Percentiles rank a stretch among this genome's conserved stretches.
Conservation (phyloP, 2,888 invertebrate species). For the Drosophila macrospina region DNA sequence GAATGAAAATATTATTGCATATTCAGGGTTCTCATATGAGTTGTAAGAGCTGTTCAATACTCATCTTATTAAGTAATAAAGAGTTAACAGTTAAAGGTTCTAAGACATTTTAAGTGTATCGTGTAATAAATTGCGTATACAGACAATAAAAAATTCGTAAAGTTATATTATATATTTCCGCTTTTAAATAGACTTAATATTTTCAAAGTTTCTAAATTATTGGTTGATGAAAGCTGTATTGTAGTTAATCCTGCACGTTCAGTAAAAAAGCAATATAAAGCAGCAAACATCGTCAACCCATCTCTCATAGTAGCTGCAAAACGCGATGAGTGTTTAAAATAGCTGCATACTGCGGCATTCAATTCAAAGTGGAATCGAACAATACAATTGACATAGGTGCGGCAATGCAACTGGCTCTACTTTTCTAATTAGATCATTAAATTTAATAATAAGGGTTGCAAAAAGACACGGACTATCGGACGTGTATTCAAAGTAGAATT, state of each 20-base stretch:
- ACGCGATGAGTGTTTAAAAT: slow-evolving; percentile 7
- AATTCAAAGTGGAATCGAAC: slow-evolving; percentile 47
- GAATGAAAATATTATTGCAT: not conserved
- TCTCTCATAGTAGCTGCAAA: not conserved
- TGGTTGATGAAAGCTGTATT: too few relatives aligned
- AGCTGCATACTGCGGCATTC: slow-evolving; percentile 19
- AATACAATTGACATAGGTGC: slow-evolving; percentile 52
- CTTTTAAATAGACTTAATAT: too few relatives aligned
- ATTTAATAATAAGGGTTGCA: slow-evolving; percentile 53
- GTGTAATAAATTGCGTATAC: not conserved
- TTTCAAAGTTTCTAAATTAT: too few relatives aligned
- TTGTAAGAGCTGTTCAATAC: not conserved
- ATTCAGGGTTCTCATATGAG: not conserved
- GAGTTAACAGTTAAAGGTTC: too few relatives aligned
- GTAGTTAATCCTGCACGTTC: not conserved
- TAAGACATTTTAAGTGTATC: not conserved
- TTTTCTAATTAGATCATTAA: slow-evolving; percentile 80
- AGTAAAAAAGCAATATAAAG: slow-evolving; percentile 4
- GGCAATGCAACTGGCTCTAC: slow-evolving; percentile 58
- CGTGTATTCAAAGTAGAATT: not conserved
- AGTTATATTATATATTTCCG: too few relatives aligned
- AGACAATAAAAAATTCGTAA: too few relatives aligned
- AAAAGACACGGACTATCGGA: slow-evolving; percentile 24
- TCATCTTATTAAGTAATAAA: not conserved
- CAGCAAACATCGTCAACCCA: not conserved